Conservation (phyloP, 2,888 invertebrate species). For the Sclerodermus sp. region DNA sequence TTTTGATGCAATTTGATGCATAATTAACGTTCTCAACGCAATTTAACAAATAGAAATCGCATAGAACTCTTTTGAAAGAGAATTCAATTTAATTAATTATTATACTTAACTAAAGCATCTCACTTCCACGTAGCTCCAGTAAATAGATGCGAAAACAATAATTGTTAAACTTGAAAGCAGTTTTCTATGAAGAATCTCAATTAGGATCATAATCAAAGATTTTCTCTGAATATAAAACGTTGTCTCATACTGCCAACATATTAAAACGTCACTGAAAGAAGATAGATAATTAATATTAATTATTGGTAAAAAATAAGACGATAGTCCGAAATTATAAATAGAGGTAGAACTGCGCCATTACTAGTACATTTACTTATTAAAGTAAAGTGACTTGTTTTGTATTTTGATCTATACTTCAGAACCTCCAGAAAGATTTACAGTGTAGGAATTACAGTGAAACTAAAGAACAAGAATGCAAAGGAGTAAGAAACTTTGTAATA, state of each 20-base stretch:
- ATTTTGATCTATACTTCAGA: too few relatives aligned
- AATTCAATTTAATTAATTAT: neutral
- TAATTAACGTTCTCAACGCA: neutral
- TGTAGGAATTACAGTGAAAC: too few relatives aligned
- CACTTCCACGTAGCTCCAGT: too few relatives aligned
- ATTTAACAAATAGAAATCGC: neutral
- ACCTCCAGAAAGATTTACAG: too few relatives aligned
- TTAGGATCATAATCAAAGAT: conserved; percentile 6
- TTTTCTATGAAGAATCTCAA: conserved; percentile 27
- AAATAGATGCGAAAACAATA: conserved; percentile 4
- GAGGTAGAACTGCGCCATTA: too few relatives aligned
- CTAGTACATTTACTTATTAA: too few relatives aligned
- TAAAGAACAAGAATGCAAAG: too few relatives aligned
- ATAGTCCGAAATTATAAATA: too few relatives aligned
- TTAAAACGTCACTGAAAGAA: neutral
- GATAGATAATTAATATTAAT: neutral
- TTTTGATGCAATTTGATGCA: neutral
- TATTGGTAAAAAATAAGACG: too few relatives aligned
- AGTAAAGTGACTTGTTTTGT: too few relatives aligned
- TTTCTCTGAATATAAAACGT: conserved; percentile 14
- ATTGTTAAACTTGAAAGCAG: conserved; percentile 31
- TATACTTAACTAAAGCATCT: neutral
- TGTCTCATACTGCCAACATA: conserved; percentile 29
- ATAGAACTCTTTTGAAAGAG: neutral
- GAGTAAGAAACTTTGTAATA: too few relatives aligned